Evolutionary conservation across 2,888 invertebrate species (phyloP).

Genomic region (Chrysotoxum bicinctum): DNA sequence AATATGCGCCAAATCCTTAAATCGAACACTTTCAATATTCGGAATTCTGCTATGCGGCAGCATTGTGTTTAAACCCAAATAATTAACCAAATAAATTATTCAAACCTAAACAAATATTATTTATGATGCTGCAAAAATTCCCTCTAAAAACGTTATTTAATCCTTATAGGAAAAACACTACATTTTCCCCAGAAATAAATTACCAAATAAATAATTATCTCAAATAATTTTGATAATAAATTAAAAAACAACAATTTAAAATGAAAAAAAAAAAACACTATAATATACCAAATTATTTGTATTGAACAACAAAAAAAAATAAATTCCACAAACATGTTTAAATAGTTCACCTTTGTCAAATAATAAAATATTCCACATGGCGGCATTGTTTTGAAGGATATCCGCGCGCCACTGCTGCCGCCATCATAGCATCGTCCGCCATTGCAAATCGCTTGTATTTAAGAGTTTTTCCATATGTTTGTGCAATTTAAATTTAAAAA

Average conservation of each 20-base stretch:
- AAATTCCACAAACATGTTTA: slow-evolving; percentile 28
- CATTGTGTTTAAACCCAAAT: slow-evolving; percentile 14
- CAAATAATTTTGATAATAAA: slow-evolving; percentile 20
- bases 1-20: not conserved
- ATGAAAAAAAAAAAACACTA: not conserved
- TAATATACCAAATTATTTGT: slow-evolving; percentile 13
- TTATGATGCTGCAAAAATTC: slow-evolving; percentile 12
- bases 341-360: slow-evolving; percentile 45
- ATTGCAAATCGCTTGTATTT: slow-evolving; percentile 23
- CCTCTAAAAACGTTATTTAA: slow-evolving; percentile 12
- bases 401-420: slow-evolving; percentile 12
- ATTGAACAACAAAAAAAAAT: not conserved
- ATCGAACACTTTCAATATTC: slow-evolving; percentile 20
- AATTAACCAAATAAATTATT: slow-evolving; percentile 28
- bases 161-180: not conserved
- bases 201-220: slow-evolving; percentile 14
- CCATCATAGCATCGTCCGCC: not conserved
- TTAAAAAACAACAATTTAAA: not conserved
- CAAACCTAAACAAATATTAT: slow-evolving; percentile 27
- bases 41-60: not conserved
- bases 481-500: slow-evolving; percentile 56
- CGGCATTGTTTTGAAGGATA: slow-evolving; percentile 43
- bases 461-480: slow-evolving; percentile 41
- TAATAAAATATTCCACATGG: slow-evolving; percentile 27
- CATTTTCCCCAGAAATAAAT: slow-evolving; percentile 1